Conservation (phyloP, 2,888 invertebrate species). For the Phragmatobia fuliginosa region DNA sequence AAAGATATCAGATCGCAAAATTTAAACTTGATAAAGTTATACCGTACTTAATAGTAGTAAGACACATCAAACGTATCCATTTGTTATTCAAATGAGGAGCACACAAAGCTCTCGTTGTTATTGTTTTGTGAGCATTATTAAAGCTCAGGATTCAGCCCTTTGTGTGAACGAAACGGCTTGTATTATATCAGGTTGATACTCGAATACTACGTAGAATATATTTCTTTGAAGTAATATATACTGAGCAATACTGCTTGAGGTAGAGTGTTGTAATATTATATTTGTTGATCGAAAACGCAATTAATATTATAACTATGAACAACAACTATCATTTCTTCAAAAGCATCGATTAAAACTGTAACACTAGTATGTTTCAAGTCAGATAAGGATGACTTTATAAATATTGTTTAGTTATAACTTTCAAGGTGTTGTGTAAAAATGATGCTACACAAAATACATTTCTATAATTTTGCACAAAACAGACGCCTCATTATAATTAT, state of each 20-base stretch:
- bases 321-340: background rate
- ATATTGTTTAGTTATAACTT: background rate
- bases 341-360: background rate
- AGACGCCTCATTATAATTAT: background rate
- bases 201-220: constrained; percentile 7
- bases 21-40: background rate
- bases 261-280: background rate
- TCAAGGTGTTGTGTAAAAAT: background rate
- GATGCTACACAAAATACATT: too few species aligned
- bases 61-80: constrained; percentile 13
- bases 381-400: background rate
- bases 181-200: background rate
- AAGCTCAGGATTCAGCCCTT: constrained; percentile 10
- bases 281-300: too few species aligned
- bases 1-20: background rate
- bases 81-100: constrained; percentile 14
- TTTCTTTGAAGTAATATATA: constrained; percentile 3
- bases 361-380: background rate
- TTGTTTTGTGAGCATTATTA: constrained; percentile 18
- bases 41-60: constrained; percentile 7
- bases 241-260: background rate
- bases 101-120: constrained; percentile 9
- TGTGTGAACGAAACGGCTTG: constrained; percentile 13
- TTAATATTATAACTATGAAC: too few species aligned
- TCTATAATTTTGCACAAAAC: background rate